These are phyloP conservation scores for Oscheius myriophilus DNA, from an alignment of 2,888 invertebrate genomes.

Conservation along the genomic window DNA sequence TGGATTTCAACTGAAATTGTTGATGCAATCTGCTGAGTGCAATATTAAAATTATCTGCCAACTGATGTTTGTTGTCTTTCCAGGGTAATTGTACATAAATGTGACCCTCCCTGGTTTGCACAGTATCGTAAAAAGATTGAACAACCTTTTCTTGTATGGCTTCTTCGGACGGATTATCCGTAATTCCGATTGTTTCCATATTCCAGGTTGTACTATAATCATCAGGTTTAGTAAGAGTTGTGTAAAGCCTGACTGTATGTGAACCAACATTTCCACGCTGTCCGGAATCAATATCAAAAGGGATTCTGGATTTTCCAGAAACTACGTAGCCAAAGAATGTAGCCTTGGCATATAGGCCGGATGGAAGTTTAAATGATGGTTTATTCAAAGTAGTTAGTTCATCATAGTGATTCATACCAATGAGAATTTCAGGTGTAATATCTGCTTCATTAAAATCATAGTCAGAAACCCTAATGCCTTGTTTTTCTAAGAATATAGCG, in stretches of 20 bases:
- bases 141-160: background rate
- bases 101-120: background rate
- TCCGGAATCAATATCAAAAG: background rate
- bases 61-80: background rate
- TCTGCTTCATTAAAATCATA: too few species aligned
- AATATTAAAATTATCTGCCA: slow-evolving; percentile 11
- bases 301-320: slow-evolving; percentile 1
- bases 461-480: background rate
- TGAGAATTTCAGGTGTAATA: slow-evolving; percentile 2
- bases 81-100: background rate
- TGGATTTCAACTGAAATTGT: background rate
- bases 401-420: too few species aligned
- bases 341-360: slow-evolving; percentile 5
- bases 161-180: background rate
- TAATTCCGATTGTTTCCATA: background rate
- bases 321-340: slow-evolving; percentile 15
- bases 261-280: background rate
- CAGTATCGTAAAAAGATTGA: background rate
- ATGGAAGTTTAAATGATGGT: background rate
- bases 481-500: background rate
- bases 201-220: background rate
- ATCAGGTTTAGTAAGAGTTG: background rate
- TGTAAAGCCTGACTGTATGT: background rate
- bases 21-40: slow-evolving; percentile 8
- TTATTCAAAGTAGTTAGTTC: too few species aligned